These are phyloP conservation scores for Drosophila azteca DNA, from an alignment of 1,140 invertebrate species.

Conservation along the genomic window DNA sequence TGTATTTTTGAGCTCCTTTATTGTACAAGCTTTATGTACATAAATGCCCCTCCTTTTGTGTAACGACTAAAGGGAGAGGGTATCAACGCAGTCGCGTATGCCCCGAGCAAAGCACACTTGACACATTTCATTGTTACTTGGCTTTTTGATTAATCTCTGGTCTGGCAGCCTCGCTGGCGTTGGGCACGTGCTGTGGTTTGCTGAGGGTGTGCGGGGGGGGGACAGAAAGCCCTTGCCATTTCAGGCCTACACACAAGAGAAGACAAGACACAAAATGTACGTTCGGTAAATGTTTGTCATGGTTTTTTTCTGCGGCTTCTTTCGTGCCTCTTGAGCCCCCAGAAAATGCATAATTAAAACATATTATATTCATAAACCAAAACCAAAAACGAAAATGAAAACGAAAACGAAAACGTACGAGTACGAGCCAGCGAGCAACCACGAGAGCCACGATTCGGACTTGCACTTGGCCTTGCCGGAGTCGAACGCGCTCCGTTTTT, in stretches of 20 bases:
- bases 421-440: constrained; percentile 22
- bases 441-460: constrained; percentile 49
- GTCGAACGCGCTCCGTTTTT: constrained; percentile 58
- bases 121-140: constrained; percentile 17
- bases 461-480: constrained; percentile 73
- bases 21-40: neutral
- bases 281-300: constrained; percentile 50
- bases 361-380: constrained; percentile 15
- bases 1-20: neutral
- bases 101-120: constrained; percentile 7
- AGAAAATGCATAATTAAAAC: constrained; percentile 56
- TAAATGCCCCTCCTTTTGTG: too few species aligned
- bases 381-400: too few species aligned
- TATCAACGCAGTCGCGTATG: neutral
- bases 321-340: constrained; percentile 42
- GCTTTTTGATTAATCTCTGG: constrained; percentile 35
- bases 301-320: constrained; percentile 36
- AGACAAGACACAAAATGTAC: too few species aligned
- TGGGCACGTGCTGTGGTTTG: constrained; percentile 27
- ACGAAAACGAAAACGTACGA: neutral
- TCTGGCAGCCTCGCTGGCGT: constrained; percentile 7
- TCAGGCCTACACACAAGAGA: constrained; percentile 46
- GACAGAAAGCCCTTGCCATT: constrained; percentile 45
- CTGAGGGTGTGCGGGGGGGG: neutral
- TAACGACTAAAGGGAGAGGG: constrained; percentile 6